A percentile compares a stretch with the other conserved stretches of the same genome.
Evolutionary conservation across 2,797 vertebrate genomes (phyloP).

Genomic region (Eulemur mongoz): DNA sequence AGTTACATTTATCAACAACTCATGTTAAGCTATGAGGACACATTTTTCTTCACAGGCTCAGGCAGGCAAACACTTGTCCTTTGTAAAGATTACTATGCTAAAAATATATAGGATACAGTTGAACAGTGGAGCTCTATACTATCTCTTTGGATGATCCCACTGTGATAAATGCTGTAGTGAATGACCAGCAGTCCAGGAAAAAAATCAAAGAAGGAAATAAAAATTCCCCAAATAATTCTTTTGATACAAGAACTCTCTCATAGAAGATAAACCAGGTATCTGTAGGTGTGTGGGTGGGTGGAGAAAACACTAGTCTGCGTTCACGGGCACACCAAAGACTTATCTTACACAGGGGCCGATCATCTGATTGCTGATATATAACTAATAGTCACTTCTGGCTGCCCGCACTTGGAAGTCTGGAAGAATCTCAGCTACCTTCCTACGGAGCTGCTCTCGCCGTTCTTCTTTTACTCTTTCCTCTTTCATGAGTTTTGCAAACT

Average conservation of each 20-base stretch:
- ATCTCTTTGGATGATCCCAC: background rate
- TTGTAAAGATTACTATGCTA: constrained; percentile 58
- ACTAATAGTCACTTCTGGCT: background rate
- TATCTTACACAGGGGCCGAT: background rate
- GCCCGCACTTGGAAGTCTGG: constrained; percentile 87
- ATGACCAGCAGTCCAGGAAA: background rate
- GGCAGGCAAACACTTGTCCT: constrained; percentile 15
- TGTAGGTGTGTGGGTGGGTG: accelerated
- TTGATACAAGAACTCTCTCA: background rate
- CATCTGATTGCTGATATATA: accelerated
- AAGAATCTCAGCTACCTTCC: constrained; percentile 92
- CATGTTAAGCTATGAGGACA: background rate
- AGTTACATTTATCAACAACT: background rate
- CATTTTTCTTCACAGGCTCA: background rate
- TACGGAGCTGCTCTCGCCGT: constrained; percentile 88
- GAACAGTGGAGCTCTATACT: background rate
- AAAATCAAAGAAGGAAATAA: constrained; percentile 24
- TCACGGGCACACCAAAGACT: background rate
- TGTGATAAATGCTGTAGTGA: constrained; percentile 11
- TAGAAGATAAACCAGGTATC: background rate
- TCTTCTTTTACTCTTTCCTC: constrained; percentile 89
- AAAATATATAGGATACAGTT: constrained; percentile 21
- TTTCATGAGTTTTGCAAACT: constrained; percentile 85
- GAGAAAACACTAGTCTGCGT: background rate
- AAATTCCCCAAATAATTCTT: background rate